Evolutionary conservation across 2,797 vertebrate genomes (phyloP), one percentile per base, ranked within the genome.

Genomic region (Mormyrops attenuatus): DNA sequence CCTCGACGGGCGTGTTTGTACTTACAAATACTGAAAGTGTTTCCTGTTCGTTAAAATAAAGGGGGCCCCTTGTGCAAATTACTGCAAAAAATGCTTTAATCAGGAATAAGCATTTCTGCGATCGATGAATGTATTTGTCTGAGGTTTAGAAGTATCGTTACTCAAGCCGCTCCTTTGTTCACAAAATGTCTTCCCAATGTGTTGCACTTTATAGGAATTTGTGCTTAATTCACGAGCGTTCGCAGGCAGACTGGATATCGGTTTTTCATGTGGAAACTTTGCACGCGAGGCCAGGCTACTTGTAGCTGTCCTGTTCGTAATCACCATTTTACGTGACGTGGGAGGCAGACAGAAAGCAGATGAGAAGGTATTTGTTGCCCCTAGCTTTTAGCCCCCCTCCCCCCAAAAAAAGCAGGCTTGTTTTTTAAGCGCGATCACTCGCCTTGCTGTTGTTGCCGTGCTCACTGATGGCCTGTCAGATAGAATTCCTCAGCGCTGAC

Each of bases 381-480:
- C 57, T 26, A 63, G 26, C 66, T 63, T 63, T 63, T 63, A 26
- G 57, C 3, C 60, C 7, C 22, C 55, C 57, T 26, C 53, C 53
- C 53, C 17, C 17, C 22, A 57, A 57, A 52, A 38, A 82, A n/a
- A 52, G 52, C 30, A 66, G 34, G 15, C 38, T 89, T 17, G 9
- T 44, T 73, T 8, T 88, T 84, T 57, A 53, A 41, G 53, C 17
- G 13, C 20, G 41, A 82, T 55, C n/a, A 20, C 80, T 84, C 38
- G 77, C 50, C 34, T 38, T 41, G 82, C 57, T 53, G 84, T 38
- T 41, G 63, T 60, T 53, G 84, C 85, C 57, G 55, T 30, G 22
- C 63, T 87, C 11, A 22, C 84, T n/a, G 90, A 82, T 87, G 50
- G 88, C n/a, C 53, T 44, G 66, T 73, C 84, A 85, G 80, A 90